Conservation (phyloP, 2,888 invertebrate species). For the Dorcus hopei region DNA sequence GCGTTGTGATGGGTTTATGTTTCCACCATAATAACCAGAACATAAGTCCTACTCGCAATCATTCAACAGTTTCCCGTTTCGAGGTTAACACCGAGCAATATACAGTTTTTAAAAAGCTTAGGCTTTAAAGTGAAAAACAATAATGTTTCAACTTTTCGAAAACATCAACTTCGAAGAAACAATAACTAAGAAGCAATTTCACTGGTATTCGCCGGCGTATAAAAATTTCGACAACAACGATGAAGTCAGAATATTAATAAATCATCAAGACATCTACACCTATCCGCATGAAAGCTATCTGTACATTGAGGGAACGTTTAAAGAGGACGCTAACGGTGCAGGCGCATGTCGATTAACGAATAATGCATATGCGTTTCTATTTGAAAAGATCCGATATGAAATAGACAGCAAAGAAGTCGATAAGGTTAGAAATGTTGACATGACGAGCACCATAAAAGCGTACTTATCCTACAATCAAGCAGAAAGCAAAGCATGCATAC, state of each 20-base stretch:
- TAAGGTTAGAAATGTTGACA: slow-evolving; percentile 11
- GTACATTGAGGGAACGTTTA: slow-evolving; percentile 9
- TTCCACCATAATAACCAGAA: neutral
- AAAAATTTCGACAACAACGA: slow-evolving; percentile 15
- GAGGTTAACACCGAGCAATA: slow-evolving; percentile 9
- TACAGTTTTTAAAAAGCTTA: slow-evolving; percentile 1
- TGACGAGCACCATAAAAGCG: slow-evolving; percentile 14
- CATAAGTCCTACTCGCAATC: neutral
- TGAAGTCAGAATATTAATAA: slow-evolving; percentile 20
- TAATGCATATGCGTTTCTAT: slow-evolving; percentile 17
- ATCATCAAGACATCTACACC: slow-evolving; percentile 19
- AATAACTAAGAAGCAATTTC: slow-evolving; percentile 16
- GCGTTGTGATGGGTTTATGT: neutral
- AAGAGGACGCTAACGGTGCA: neutral
- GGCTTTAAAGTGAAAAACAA: slow-evolving; percentile 14
- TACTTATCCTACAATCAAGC: slow-evolving; percentile 6
- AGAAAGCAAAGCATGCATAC: slow-evolving; percentile 12
- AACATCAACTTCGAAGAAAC: slow-evolving; percentile 6
- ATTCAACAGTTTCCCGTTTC: neutral
- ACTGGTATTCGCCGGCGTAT: slow-evolving; percentile 15
- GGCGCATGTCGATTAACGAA: slow-evolving; percentile 3
- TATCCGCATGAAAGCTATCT: slow-evolving; percentile 14
- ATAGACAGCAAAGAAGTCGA: slow-evolving; percentile 18
- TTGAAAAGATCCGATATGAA: slow-evolving; percentile 21
- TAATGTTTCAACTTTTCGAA: slow-evolving; percentile 7